A percentile compares a stretch with the other conserved stretches of the same genome.
These are phyloP conservation scores for Agelaius tricolor DNA, from an alignment of 2,113 vertebrate genomes.

Conservation along the genomic window DNA sequence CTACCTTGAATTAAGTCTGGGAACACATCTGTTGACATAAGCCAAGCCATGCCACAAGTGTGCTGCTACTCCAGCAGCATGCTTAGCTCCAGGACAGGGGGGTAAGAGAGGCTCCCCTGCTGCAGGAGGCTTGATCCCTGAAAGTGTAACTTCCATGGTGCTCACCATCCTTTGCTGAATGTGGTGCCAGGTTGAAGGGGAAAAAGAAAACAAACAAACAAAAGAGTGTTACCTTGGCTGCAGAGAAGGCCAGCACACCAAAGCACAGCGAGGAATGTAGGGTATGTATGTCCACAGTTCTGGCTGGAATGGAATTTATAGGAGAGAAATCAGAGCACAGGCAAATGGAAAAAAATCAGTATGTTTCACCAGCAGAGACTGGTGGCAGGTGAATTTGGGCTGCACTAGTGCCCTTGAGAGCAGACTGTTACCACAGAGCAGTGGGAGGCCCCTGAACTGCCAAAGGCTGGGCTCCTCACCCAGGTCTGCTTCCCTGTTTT, in stretches of 20 bases:
- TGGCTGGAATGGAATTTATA: constrained; percentile 76
- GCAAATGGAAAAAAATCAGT: not conserved
- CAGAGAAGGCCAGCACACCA: constrained; percentile 93
- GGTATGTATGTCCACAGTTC: constrained; percentile 91
- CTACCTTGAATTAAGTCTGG: not conserved
- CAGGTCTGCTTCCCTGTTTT: not conserved
- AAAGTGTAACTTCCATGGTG: accelerated
- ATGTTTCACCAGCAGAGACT: not conserved
- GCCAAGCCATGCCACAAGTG: not conserved
- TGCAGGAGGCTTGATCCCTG: not conserved
- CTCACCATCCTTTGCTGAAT: not conserved
- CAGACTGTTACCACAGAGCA: accelerated
- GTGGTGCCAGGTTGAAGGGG: not conserved
- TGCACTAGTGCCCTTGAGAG: accelerated
- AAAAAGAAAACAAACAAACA: not conserved
- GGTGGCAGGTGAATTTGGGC: not conserved
- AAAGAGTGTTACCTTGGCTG: constrained; percentile 85
- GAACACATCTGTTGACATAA: not conserved
- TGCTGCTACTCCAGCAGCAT: not conserved
- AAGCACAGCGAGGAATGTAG: constrained; percentile 89
- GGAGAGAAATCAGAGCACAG: not conserved
- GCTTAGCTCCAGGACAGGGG: not conserved
- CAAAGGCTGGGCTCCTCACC: not conserved
- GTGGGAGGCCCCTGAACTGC: not conserved
- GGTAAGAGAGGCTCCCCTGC: too few species aligned